phyloP scores from a whole-genome alignment of 2,888 invertebrate species.

The Sisyra terminalis region DNA sequence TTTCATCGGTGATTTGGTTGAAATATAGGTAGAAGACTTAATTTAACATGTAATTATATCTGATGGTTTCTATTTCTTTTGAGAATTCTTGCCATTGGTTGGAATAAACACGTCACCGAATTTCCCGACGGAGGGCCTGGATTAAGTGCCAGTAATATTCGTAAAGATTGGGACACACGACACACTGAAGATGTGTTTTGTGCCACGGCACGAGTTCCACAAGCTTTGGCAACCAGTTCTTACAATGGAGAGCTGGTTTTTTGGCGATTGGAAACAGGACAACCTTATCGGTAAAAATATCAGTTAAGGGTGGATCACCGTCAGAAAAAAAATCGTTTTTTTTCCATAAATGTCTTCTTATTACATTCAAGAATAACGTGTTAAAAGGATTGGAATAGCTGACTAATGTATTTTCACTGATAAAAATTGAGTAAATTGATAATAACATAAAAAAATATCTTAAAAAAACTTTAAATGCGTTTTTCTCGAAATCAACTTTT shows the following conservation, averaged over 20 bases:
- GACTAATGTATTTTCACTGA: too few relatives aligned
- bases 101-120: constrained; percentile 59
- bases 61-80: constrained; percentile 14
- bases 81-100: constrained; percentile 61
- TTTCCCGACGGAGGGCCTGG: constrained; percentile 38
- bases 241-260: constrained; percentile 66
- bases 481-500: too few relatives aligned
- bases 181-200: constrained; percentile 63
- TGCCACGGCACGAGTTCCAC: constrained; percentile 44
- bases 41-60: constrained; percentile 16
- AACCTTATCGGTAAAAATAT: constrained; percentile 47
- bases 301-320: too few relatives aligned
- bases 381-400: too few relatives aligned
- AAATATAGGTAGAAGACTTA: constrained; percentile 37
- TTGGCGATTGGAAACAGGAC: constrained; percentile 70
- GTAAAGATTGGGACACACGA: constrained; percentile 50
- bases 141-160: constrained; percentile 29
- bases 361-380: too few relatives aligned
- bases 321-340: too few relatives aligned
- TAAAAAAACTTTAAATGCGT: too few relatives aligned
- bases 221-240: constrained; percentile 55
- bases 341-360: too few relatives aligned
- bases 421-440: too few relatives aligned
- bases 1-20: constrained; percentile 39
- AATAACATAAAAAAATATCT: too few relatives aligned